phyloP scores from a whole-genome alignment of 2,888 invertebrate genomes.

The Osmoderma eremita region DNA sequence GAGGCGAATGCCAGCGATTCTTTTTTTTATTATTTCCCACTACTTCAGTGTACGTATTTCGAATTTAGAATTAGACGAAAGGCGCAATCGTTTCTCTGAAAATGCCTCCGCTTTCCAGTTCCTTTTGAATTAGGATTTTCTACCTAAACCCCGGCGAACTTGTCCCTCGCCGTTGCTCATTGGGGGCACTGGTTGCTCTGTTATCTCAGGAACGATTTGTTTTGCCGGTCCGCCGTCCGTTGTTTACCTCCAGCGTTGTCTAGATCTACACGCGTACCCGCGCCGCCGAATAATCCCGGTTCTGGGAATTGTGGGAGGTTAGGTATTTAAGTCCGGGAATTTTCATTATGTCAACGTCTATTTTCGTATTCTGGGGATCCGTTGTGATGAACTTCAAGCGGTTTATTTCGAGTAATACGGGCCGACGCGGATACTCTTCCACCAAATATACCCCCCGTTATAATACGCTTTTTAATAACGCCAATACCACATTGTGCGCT shows the following conservation, averaged over 20 bases:
- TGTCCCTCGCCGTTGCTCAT: too few species aligned
- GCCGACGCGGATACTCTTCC: neutral
- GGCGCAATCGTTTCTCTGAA: constrained; percentile 1
- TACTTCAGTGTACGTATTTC: constrained; percentile 17
- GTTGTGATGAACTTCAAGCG: constrained; percentile 33
- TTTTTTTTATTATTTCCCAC: constrained; percentile 27
- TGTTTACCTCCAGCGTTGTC: constrained; percentile 26
- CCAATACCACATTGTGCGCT: too few species aligned
- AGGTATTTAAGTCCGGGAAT: constrained; percentile 45
- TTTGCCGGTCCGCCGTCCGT: neutral
- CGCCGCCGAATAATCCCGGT: neutral
- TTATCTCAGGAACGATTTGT: neutral
- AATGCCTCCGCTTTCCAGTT: constrained; percentile 9
- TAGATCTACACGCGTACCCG: neutral
- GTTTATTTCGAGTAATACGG: constrained; percentile 39
- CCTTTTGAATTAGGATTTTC: too few species aligned
- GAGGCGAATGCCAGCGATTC: constrained; percentile 19
- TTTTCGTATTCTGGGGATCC: constrained; percentile 45
- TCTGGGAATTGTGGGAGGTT: constrained; percentile 39
- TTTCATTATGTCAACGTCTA: constrained; percentile 48
- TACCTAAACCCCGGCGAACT: neutral
- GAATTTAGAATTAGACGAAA: constrained; percentile 17
- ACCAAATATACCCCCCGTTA: neutral
- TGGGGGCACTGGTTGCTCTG: neutral
- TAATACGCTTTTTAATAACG: too few species aligned